phyloP scores from a whole-genome alignment of 2,113 vertebrate genomes.

The Callopanchax toddi region DNA sequence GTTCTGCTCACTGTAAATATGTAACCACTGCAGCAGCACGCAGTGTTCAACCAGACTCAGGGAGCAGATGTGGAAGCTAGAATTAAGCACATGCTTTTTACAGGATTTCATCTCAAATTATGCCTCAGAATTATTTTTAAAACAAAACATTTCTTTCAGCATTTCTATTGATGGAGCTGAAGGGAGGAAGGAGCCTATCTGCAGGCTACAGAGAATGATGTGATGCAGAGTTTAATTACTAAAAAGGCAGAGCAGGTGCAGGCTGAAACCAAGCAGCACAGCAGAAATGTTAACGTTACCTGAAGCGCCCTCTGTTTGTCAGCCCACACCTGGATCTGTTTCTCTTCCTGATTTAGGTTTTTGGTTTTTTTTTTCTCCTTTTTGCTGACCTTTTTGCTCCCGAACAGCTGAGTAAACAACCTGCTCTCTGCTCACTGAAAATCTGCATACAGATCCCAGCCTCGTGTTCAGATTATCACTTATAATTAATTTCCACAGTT shows the following conservation, averaged over 20 bases:
- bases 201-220: conserved; percentile 5
- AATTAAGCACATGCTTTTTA: too few relatives aligned
- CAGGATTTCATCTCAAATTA: neutral
- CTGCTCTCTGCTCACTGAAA: conserved; percentile 1
- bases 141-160: neutral
- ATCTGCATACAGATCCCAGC: neutral
- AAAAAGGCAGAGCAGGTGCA: conserved; percentile 39
- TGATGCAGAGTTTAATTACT: neutral
- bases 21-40: too few relatives aligned
- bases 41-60: too few relatives aligned
- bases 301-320: conserved; percentile 28
- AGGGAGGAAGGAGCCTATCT: neutral
- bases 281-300: conserved; percentile 30
- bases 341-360: conserved; percentile 20
- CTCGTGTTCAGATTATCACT: too few relatives aligned
- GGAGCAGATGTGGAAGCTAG: too few relatives aligned
- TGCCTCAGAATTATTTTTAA: too few relatives aligned
- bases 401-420: conserved; percentile 15
- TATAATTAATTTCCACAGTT: too few relatives aligned
- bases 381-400: conserved; percentile 16
- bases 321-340: conserved; percentile 43
- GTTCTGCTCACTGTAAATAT: too few relatives aligned
- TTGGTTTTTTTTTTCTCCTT: conserved; percentile 24
- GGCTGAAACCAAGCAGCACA: conserved; percentile 20
- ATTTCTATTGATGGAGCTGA: neutral